A percentile compares a stretch with the other conserved stretches of the same genome.
Conservation (phyloP, 2,797 vertebrate species). For the Acestrorhynchus altus region DNA sequence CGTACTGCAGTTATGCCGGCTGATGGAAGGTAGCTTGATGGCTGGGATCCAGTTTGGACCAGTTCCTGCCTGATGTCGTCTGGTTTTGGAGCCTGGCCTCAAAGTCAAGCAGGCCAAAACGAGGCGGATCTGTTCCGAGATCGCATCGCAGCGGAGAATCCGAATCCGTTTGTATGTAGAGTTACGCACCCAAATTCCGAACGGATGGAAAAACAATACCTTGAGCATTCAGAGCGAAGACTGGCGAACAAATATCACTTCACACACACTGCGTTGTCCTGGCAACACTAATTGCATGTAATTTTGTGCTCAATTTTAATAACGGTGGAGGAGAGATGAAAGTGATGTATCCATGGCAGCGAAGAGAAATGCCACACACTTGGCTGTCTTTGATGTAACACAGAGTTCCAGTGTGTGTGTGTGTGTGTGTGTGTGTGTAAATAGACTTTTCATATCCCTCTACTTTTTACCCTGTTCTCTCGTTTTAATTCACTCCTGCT, state of each 20-base stretch:
- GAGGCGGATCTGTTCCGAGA: not conserved
- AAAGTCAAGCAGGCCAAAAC: not conserved
- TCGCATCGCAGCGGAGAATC: not conserved
- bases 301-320: constrained; percentile 71
- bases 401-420: not conserved
- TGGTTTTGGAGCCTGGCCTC: too few species aligned
- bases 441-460: not conserved
- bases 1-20: too few species aligned
- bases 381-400: constrained; percentile 32
- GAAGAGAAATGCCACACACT: constrained; percentile 16
- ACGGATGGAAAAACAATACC: constrained; percentile 1
- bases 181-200: not conserved
- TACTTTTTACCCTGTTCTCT: not conserved
- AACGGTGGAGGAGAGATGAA: constrained; percentile 64
- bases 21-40: too few species aligned
- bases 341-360: constrained; percentile 59
- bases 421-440: constrained; percentile 14
- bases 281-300: constrained; percentile 75
- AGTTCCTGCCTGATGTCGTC: not conserved
- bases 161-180: not conserved
- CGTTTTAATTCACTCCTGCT: not conserved
- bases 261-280: constrained; percentile 57
- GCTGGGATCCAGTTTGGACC: not conserved
- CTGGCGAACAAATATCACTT: not conserved
- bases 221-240: not conserved